Evolutionary conservation across 1,140 invertebrate genomes (phyloP).

Genomic region (Chironomus tepperi): DNA sequence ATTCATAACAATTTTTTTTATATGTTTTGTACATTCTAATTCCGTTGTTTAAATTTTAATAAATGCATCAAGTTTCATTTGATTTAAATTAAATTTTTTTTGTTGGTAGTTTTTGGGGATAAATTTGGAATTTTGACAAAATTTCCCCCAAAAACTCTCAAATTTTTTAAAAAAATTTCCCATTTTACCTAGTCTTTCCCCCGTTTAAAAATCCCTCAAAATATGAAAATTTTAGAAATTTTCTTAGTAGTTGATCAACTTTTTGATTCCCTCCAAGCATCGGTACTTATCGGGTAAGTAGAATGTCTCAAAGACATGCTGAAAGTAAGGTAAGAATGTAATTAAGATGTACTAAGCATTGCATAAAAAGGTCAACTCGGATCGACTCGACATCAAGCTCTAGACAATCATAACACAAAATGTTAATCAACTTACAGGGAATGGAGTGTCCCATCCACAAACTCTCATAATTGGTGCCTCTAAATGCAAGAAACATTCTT

Average conservation of each 20-base stretch:
- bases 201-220: background rate
- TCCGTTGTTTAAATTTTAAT: background rate
- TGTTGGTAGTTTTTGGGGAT: background rate
- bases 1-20: too few species aligned
- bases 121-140: background rate
- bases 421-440: conserved; percentile 48
- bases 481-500: conserved; percentile 89
- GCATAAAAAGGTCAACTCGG: too few species aligned
- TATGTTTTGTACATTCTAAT: background rate
- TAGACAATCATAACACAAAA: too few species aligned
- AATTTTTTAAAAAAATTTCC: background rate
- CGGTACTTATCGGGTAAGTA: conserved; percentile 93
- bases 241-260: conserved; percentile 69
- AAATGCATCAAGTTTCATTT: background rate
- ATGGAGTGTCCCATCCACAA: conserved; percentile 96
- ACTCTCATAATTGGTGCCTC: conserved; percentile 88
- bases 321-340: too few species aligned
- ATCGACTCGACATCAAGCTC: too few species aligned
- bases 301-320: conserved; percentile 87
- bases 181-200: background rate
- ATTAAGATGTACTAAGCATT: background rate
- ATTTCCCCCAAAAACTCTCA: background rate
- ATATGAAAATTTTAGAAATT: background rate
- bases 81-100: background rate
- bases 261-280: conserved; percentile 72